These are phyloP conservation scores for Heterocephalus glaber DNA, from an alignment of 2,113 vertebrate genomes.

Conservation along the genomic window DNA sequence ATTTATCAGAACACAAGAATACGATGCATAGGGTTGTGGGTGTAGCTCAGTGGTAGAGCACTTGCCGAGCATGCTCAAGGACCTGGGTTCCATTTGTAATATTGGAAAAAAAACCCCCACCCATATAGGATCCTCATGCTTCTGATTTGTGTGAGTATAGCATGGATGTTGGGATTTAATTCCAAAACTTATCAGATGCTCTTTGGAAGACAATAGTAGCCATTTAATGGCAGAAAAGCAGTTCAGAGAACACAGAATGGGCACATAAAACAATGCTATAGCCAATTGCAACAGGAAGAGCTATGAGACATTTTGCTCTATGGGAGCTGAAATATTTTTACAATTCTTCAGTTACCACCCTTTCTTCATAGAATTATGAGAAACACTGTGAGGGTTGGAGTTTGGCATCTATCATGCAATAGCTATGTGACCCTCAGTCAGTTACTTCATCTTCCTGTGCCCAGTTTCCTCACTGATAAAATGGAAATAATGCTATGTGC, in stretches of 20 bases:
- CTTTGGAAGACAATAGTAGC: not conserved
- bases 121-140: not conserved
- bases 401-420: not conserved
- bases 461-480: not conserved
- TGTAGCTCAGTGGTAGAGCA: not conserved
- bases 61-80: not conserved
- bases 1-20: not conserved
- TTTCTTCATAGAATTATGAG: not conserved
- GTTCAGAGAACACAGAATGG: not conserved
- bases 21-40: not conserved
- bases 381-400: not conserved
- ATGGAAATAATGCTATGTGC: not conserved
- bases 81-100: not conserved
- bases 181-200: not conserved
- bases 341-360: not conserved
- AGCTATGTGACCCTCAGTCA: not conserved
- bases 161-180: not conserved
- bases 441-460: not conserved
- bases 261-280: not conserved
- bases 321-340: not conserved
- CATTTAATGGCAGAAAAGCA: not conserved
- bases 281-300: not conserved
- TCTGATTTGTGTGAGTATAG: not conserved
- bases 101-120: not conserved
- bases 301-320: not conserved